Conservation (phyloP, 2,113 vertebrate species). For the Hippoglossus stenolepis region DNA sequence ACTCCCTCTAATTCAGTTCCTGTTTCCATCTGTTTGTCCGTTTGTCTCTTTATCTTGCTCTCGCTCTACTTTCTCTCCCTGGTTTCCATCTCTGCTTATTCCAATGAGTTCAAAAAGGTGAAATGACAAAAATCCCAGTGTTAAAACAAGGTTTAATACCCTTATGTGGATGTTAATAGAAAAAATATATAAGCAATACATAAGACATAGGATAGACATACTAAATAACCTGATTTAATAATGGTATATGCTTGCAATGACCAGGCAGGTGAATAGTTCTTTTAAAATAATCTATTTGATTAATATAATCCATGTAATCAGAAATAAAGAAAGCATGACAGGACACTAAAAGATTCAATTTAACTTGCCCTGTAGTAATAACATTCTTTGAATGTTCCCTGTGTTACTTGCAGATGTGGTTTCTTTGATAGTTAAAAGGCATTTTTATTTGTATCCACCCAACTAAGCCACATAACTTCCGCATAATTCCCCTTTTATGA, state of each 20-base stretch:
- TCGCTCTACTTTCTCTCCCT: neutral
- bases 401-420: neutral
- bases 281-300: too few species aligned
- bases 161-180: neutral
- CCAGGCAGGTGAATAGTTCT: too few species aligned
- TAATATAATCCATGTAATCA: neutral
- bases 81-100: slow-evolving; percentile 1
- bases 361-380: neutral
- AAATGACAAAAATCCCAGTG: neutral
- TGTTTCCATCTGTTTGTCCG: slow-evolving; percentile 9
- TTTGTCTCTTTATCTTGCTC: neutral
- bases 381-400: slow-evolving; percentile 1
- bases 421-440: slow-evolving; percentile 2
- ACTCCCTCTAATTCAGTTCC: slow-evolving; percentile 35
- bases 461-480: neutral
- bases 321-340: neutral
- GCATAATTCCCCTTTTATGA: neutral
- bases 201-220: neutral
- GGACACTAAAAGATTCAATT: neutral
- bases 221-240: neutral
- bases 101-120: neutral
- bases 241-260: too few species aligned
- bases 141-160: neutral
- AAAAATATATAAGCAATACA: too few species aligned
- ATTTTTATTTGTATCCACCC: neutral